phyloP scores from a whole-genome alignment of 2,113 vertebrate genomes.

The Coryphaenoides rupestris region DNA sequence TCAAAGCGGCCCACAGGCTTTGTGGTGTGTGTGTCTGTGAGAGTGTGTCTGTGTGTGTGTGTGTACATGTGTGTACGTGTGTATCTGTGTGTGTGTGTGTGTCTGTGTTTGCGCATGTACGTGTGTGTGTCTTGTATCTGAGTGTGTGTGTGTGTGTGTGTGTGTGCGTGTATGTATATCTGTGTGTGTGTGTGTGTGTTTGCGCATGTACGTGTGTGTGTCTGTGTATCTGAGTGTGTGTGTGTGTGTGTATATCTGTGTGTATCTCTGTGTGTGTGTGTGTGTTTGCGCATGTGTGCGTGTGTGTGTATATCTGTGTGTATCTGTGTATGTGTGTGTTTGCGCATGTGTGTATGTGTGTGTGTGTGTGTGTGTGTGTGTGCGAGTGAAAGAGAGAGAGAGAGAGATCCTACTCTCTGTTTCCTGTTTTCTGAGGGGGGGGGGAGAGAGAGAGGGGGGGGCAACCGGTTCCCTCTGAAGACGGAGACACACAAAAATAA shows the following conservation, averaged over 20 bases:
- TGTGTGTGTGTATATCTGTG: not conserved
- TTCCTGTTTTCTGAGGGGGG: slow-evolving; percentile 52
- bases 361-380: not conserved
- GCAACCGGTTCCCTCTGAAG: slow-evolving; percentile 45
- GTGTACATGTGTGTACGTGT: no score
- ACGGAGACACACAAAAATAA: slow-evolving; percentile 40
- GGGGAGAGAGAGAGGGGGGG: slow-evolving; percentile 37
- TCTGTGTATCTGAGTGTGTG: not conserved
- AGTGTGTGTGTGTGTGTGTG: not conserved
- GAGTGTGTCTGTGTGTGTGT: no score
- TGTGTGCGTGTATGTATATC: no score
- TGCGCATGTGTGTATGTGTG: no score
- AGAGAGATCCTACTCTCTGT: slow-evolving; percentile 44
- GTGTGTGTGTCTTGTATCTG: no score
- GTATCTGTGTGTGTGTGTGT: no score
- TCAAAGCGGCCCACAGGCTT: slow-evolving; percentile 68
- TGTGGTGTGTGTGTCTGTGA: not conserved
- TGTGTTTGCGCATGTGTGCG: not conserved
- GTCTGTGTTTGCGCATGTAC: no score
- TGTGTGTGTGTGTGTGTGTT: not conserved
- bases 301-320: not conserved
- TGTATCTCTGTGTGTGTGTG: not conserved
- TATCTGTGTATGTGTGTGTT: not conserved
- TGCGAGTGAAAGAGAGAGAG: not conserved
- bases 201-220: not conserved